Conservation (phyloP, 2,113 vertebrate species). For the Tychaedon coryphoeus region DNA sequence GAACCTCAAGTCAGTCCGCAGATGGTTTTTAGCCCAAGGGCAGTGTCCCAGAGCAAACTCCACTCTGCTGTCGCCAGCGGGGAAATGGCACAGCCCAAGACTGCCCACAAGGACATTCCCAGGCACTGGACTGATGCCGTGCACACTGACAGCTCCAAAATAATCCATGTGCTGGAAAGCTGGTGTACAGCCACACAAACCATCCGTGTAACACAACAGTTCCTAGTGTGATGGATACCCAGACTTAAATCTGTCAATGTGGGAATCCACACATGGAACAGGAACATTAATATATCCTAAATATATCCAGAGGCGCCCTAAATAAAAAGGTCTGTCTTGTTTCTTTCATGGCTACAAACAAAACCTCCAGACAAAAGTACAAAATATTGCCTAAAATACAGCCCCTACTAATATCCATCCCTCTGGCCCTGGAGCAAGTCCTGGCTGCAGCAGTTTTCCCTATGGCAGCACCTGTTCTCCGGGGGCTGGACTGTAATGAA, state of each 20-base stretch:
- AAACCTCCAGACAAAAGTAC: not conserved
- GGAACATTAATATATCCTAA: not conserved
- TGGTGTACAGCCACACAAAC: not conserved
- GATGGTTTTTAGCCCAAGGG: not conserved
- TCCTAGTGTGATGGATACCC: not conserved
- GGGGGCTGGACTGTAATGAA: not conserved
- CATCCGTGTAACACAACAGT: not conserved
- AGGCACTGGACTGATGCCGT: not conserved
- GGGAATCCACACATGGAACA: not conserved
- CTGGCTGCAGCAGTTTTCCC: not conserved
- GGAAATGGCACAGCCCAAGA: not conserved
- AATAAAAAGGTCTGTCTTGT: not conserved
- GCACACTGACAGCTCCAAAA: not conserved
- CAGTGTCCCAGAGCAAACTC: not conserved
- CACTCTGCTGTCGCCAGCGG: not conserved
- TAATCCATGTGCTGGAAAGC: not conserved
- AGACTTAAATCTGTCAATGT: not conserved
- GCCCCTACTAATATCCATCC: accelerated
- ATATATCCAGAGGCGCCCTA: not conserved
- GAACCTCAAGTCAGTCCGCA: not conserved
- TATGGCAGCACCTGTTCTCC: not conserved
- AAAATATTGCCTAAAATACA: not conserved
- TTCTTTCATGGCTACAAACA: not conserved
- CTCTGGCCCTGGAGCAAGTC: not conserved
- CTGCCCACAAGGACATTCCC: not conserved